Percentiles rank a stretch among this genome's conserved stretches.
These are phyloP conservation scores for Tachyglossus aculeatus DNA, from an alignment of 2,797 vertebrate genomes.

Conservation along the genomic window DNA sequence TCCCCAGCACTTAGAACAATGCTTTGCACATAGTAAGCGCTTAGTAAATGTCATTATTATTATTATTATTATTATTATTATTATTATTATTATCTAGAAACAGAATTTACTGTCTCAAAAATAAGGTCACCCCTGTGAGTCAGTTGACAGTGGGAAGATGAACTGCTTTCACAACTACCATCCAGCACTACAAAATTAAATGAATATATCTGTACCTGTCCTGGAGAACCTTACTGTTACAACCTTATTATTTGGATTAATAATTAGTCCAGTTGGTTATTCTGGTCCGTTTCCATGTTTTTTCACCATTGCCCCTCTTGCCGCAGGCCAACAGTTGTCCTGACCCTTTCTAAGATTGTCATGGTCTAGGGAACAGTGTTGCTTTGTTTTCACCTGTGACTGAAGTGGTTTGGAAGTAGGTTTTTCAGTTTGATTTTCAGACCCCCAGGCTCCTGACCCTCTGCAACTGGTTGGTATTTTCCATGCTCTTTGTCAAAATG, in stretches of 20 bases:
- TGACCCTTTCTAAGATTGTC: background rate
- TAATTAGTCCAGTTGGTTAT: background rate
- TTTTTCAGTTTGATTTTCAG: too few species aligned
- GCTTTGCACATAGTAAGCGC: too few species aligned
- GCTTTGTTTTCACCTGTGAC: too few species aligned
- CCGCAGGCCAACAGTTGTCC: background rate
- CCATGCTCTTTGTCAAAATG: too few species aligned
- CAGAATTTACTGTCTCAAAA: background rate
- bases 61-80: too few species aligned
- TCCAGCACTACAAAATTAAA: background rate
- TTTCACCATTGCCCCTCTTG: background rate
- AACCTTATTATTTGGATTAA: background rate
- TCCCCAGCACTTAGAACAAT: too few species aligned
- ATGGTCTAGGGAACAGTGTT: background rate
- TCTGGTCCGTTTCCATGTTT: background rate
- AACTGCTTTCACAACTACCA: background rate
- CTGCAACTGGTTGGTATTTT: too few species aligned
- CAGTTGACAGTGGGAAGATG: too few species aligned
- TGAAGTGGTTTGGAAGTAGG: too few species aligned
- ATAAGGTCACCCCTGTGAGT: background rate
- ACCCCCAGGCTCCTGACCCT: too few species aligned
- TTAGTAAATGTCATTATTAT: too few species aligned
- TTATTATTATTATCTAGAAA: too few species aligned
- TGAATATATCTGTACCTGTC: background rate
- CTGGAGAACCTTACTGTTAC: fast-evolving